Base-by-base conservation (phyloP, 1,140 invertebrate genomes). In the Zaprionus camerounensis region DNA sequence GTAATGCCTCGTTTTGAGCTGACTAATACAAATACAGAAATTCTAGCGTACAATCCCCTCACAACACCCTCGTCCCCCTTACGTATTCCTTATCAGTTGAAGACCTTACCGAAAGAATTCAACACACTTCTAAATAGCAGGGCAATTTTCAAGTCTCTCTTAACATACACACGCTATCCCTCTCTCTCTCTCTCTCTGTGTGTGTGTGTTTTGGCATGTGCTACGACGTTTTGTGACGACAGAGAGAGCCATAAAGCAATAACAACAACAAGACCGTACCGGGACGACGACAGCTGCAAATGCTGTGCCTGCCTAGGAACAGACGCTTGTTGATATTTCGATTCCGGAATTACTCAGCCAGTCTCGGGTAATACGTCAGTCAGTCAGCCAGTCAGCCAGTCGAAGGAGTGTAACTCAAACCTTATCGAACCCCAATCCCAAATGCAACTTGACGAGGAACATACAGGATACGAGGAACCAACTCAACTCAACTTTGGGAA, bases 201-300 rank as follows among this genome's bases (percentile, higher is more conserved):
- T 4, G 2, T 49, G 9, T 22, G 46, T 51, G 9, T 68, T 77
- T 68, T 77, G 75, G 64, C 75, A 73, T 73, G 71, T 67, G 75
- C 71, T 73, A 61, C 72, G 34, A 58, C 62, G 38, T 71, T 69
- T 69, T 66, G 17, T 61, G 56, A 26, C 24, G 41, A 17, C 55
- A 41, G 31, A 55, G 51, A 36, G 51, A 36, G 28, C 53, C 62
- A 65, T 65, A 65, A 56, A 63, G 65, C 57, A 75, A 71, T 58
- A 75, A 72, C 76, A 78, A 71, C 41, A 51, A 51, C 20, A 12
- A 9, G 9, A 26, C 9, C 31, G 31, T 3, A 34, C 9, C 31
- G 31, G 31, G 31, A 34, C 31, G 68, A 71, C 83, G 84, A 84
- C 84, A 88, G 84, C 84, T 88, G 85, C 84, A 88, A 87, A 83